Percentiles rank a stretch among this genome's conserved stretches.
Conservation (phyloP, 2,797 vertebrate species). For the Acrocephalus scirpaceus region DNA sequence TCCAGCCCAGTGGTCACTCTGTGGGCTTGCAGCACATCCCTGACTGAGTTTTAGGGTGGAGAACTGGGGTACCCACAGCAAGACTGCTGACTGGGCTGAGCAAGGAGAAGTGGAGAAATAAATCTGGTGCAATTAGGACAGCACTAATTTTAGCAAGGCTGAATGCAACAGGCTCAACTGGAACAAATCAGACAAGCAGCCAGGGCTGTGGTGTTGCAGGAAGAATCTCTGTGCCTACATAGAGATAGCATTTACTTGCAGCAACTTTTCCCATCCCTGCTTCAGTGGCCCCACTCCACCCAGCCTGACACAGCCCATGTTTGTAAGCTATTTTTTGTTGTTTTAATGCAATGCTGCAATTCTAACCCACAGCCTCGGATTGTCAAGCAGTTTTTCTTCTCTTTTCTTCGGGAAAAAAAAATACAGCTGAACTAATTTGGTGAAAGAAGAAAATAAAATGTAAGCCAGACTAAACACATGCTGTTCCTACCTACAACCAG, state of each 20-base stretch:
- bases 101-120: accelerated
- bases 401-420: constrained; percentile 57
- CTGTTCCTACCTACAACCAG: constrained; percentile 77
- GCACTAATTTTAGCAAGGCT: not conserved
- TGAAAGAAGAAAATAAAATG: constrained; percentile 77
- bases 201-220: not conserved
- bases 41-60: not conserved
- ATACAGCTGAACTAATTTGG: constrained; percentile 78
- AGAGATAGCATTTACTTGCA: not conserved
- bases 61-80: accelerated
- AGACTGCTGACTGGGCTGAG: not conserved
- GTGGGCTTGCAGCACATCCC: not conserved
- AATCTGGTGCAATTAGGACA: not conserved
- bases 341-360: constrained; percentile 32
- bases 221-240: not conserved
- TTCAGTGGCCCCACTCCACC: not conserved
- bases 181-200: not conserved
- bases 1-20: not conserved
- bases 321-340: constrained; percentile 47
- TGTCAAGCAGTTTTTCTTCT: constrained; percentile 65
- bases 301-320: not conserved
- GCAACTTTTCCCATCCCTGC: not conserved
- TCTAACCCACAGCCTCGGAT: constrained; percentile 58
- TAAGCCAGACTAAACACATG: constrained; percentile 76
- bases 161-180: not conserved